phyloP scores from a whole-genome alignment of 1,140 invertebrate genomes.

The Phenacoccus solenopsis region DNA sequence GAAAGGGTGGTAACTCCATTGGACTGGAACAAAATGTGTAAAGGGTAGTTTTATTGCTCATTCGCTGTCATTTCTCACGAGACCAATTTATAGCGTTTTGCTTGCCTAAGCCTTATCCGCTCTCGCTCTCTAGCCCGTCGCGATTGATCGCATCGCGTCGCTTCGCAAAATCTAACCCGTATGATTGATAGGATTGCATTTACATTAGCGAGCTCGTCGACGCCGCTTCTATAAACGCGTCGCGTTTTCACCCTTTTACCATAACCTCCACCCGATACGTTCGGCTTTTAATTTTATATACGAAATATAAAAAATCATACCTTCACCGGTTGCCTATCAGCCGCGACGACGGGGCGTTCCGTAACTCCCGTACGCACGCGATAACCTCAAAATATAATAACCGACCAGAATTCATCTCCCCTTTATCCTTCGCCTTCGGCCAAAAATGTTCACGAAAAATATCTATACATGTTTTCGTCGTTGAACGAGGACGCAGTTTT shows the following conservation, averaged over 20 bases:
- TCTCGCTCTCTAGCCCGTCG: background rate
- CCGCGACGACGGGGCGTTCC: too few relatives aligned
- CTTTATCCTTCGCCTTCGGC: too few relatives aligned
- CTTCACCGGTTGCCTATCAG: too few relatives aligned
- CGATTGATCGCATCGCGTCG: background rate
- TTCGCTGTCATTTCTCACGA: constrained; percentile 17
- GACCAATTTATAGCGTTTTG: constrained; percentile 17
- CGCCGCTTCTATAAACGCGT: background rate
- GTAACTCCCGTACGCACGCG: too few relatives aligned
- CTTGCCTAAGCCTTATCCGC: background rate
- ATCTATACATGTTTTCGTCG: too few relatives aligned
- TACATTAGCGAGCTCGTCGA: background rate
- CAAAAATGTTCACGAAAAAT: too few relatives aligned
- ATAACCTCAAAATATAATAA: too few relatives aligned
- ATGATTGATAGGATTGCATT: background rate
- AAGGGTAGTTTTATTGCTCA: constrained; percentile 13
- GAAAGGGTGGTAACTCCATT: constrained; percentile 3
- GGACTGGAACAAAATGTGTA: constrained; percentile 16
- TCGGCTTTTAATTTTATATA: too few relatives aligned
- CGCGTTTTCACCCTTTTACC: background rate
- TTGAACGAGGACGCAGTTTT: too few relatives aligned
- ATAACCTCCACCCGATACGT: too few relatives aligned
- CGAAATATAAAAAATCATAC: too few relatives aligned
- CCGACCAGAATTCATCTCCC: too few relatives aligned
- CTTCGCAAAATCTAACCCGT: background rate